Conservation (phyloP, 1,140 invertebrate species). For the Sitophilus oryzae region DNA sequence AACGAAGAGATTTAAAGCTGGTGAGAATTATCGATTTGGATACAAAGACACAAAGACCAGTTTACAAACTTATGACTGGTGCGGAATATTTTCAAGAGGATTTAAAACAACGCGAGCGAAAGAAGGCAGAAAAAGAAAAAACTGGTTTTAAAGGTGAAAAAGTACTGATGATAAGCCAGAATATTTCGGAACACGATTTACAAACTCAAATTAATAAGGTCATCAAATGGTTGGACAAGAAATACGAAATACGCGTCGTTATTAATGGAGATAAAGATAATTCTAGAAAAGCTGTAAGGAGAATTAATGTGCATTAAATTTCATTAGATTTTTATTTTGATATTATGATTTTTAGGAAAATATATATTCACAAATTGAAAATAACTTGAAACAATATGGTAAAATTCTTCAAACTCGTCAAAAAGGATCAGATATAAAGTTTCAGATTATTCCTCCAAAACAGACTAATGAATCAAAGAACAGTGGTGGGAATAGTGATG, state of each 20-base stretch:
- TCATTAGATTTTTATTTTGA: no score
- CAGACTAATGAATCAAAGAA: constrained; percentile 28
- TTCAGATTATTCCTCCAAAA: constrained; percentile 51
- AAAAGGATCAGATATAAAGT: constrained; percentile 52
- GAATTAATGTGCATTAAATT: no score
- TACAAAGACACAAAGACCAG: constrained; percentile 53
- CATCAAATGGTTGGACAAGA: constrained; percentile 56
- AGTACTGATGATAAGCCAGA: constrained; percentile 52
- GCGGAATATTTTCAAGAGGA: constrained; percentile 40
- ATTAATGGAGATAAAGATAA: constrained; percentile 50
- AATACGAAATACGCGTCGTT: constrained; percentile 53
- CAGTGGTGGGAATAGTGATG: not conserved
- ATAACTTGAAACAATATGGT: constrained; percentile 43
- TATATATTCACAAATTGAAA: constrained; percentile 49
- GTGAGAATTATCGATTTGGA: constrained; percentile 58
- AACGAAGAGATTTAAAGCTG: constrained; percentile 56
- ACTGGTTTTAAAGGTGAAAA: constrained; percentile 50
- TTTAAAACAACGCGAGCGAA: constrained; percentile 40
- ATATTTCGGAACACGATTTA: constrained; percentile 60
- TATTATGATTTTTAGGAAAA: constrained; percentile 48
- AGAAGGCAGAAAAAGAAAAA: constrained; percentile 31
- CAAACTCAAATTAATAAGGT: constrained; percentile 55
- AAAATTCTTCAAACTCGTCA: constrained; percentile 53
- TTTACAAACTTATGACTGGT: constrained; percentile 53
- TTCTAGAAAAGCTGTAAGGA: constrained; percentile 47